Percentiles rank a stretch among this genome's conserved stretches.
These are phyloP conservation scores for Acanthosoma haemorrhoidale DNA, from an alignment of 2,888 invertebrate genomes.

Conservation along the genomic window DNA sequence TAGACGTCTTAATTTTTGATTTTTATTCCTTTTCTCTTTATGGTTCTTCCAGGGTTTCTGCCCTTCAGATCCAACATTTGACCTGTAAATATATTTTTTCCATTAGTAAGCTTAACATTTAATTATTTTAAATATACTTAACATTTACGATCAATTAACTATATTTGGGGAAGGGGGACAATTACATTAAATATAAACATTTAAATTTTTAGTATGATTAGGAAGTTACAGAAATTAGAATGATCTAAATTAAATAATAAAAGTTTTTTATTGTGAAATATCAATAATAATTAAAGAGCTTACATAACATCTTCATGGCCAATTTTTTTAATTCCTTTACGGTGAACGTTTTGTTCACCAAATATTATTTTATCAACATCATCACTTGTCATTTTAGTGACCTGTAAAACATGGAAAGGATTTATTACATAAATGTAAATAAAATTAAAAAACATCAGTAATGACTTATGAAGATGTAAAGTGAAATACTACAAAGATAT, in stretches of 20 bases:
- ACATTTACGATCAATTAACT: neutral
- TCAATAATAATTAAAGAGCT: neutral
- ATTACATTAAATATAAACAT: too few relatives aligned
- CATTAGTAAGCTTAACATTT: neutral
- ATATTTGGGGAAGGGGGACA: too few relatives aligned
- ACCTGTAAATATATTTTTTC: neutral
- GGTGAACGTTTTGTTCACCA: conserved; percentile 48
- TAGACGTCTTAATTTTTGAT: conserved; percentile 82
- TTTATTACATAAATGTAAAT: neutral
- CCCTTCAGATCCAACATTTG: neutral
- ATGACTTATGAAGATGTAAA: neutral
- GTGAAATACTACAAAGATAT: too few relatives aligned
- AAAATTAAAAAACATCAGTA: neutral
- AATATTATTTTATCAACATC: conserved; percentile 63
- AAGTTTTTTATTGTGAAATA: neutral
- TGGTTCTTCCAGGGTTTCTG: conserved; percentile 74
- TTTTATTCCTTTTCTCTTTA: conserved; percentile 82
- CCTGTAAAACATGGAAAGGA: conserved; percentile 40
- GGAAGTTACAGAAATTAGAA: too few relatives aligned
- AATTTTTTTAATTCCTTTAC: conserved; percentile 51
- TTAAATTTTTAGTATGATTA: too few relatives aligned
- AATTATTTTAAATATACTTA: neutral
- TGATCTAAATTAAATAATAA: too few relatives aligned
- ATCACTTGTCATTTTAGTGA: conserved; percentile 47
- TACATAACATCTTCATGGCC: conserved; percentile 45